A percentile compares a stretch with the other conserved stretches of the same genome.
Conservation (phyloP, 2,797 vertebrate species). For the Protosalanx chinensis region DNA sequence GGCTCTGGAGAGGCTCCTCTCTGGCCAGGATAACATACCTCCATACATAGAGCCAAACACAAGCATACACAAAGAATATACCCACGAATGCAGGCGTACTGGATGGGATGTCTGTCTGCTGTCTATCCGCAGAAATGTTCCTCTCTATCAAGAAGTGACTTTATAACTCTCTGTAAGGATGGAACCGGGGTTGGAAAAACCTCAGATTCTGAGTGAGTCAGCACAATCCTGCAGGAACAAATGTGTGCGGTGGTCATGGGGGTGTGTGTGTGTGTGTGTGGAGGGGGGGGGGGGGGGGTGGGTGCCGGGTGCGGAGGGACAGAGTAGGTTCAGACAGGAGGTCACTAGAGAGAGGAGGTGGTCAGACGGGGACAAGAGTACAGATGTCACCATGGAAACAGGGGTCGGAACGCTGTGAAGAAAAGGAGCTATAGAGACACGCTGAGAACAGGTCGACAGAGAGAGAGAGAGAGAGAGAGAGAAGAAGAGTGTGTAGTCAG, state of each 20-base stretch:
- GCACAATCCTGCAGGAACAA: slow-evolving; percentile 9
- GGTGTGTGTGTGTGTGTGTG: no score
- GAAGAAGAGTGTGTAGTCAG: not conserved
- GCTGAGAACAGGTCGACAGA: not conserved
- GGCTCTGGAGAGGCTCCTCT: slow-evolving; percentile 56
- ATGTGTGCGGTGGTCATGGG: no score
- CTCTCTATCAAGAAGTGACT: no score
- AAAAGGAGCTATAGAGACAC: not conserved
- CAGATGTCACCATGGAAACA: not conserved
- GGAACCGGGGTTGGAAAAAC: not conserved
- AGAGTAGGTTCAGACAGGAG: not conserved
- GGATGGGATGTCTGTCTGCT: no score
- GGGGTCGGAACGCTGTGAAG: not conserved
- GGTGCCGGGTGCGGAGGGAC: not conserved
- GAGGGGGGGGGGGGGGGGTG: no score
- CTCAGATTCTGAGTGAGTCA: not conserved
- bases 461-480: not conserved
- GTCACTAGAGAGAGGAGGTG: not conserved
- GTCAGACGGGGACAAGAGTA: not conserved
- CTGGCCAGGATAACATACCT: slow-evolving; percentile 42
- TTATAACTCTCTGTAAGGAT: no score
- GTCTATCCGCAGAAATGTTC: no score
- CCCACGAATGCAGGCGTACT: not conserved
- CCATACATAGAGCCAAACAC: slow-evolving; percentile 15
- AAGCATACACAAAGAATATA: slow-evolving; percentile 14